These are phyloP conservation scores for Ostrea edulis DNA, from an alignment of 1,140 invertebrate species.

Conservation along the genomic window DNA sequence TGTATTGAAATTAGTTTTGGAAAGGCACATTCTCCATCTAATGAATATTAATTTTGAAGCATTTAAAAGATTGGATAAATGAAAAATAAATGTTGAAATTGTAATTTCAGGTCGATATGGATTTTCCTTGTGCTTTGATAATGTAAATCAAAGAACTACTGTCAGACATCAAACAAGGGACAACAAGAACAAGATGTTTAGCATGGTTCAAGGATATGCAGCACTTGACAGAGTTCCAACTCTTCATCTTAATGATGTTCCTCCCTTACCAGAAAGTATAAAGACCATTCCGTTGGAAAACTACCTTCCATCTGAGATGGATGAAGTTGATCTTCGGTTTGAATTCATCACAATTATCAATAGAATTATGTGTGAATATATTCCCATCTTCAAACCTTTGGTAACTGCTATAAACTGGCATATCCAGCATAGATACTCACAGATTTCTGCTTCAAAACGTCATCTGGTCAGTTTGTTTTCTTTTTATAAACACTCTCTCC, in stretches of 20 bases:
- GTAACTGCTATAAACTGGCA: slow-evolving; percentile 10
- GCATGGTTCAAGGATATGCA: slow-evolving; percentile 44
- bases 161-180: background rate
- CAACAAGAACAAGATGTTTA: slow-evolving; percentile 26
- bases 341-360: slow-evolving; percentile 45
- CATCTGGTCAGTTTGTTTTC: slow-evolving; percentile 42
- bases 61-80: too few relatives aligned
- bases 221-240: slow-evolving; percentile 18
- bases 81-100: background rate
- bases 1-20: background rate
- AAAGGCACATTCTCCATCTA: background rate
- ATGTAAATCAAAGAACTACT: slow-evolving; percentile 42
- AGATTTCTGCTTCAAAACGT: slow-evolving; percentile 41
- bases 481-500: background rate
- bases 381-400: slow-evolving; percentile 38
- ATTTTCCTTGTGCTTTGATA: slow-evolving; percentile 28
- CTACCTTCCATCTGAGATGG: slow-evolving; percentile 36
- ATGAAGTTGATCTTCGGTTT: slow-evolving; percentile 38
- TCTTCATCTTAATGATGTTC: background rate
- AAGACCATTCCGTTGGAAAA: background rate
- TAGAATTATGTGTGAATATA: slow-evolving; percentile 26
- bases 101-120: background rate
- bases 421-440: slow-evolving; percentile 39
- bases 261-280: slow-evolving; percentile 19
- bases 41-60: background rate